Percentiles rank a stretch among this genome's conserved stretches.
Conservation (phyloP, 2,797 vertebrate species). For the Lophotriccus pileatus region DNA sequence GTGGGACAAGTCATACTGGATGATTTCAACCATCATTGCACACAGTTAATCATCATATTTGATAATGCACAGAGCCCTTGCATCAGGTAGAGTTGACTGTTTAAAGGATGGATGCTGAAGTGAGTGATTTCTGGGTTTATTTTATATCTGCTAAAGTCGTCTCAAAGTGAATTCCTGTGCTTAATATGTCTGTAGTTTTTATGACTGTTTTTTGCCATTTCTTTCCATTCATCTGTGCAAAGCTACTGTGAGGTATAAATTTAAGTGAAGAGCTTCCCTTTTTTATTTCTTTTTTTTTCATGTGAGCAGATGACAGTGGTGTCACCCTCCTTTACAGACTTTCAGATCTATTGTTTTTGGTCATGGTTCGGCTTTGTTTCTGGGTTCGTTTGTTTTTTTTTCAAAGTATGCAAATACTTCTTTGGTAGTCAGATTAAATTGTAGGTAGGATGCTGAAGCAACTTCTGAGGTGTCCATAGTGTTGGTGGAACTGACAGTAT, state of each 20-base stretch:
- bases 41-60: neutral
- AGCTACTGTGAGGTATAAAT: neutral
- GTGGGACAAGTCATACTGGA: neutral
- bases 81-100: neutral
- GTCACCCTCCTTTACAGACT: neutral
- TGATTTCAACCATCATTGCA: neutral
- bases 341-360: neutral
- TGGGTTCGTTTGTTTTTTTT: neutral
- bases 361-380: neutral
- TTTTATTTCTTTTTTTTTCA: neutral
- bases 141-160: neutral
- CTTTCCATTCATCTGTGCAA: neutral
- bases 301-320: neutral
- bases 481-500: neutral
- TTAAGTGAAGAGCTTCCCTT: neutral
- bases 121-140: neutral
- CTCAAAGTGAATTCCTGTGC: neutral
- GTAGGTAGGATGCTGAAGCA: neutral
- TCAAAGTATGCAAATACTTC: neutral
- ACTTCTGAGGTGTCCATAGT: neutral
- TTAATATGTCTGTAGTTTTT: neutral
- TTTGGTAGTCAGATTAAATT: neutral
- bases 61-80: neutral
- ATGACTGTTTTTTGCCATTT: neutral
- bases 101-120: neutral